Percentiles rank a stretch among this genome's conserved stretches.
These are phyloP conservation scores for Perca fluviatilis DNA, from an alignment of 2,113 vertebrate genomes.

Conservation along the genomic window DNA sequence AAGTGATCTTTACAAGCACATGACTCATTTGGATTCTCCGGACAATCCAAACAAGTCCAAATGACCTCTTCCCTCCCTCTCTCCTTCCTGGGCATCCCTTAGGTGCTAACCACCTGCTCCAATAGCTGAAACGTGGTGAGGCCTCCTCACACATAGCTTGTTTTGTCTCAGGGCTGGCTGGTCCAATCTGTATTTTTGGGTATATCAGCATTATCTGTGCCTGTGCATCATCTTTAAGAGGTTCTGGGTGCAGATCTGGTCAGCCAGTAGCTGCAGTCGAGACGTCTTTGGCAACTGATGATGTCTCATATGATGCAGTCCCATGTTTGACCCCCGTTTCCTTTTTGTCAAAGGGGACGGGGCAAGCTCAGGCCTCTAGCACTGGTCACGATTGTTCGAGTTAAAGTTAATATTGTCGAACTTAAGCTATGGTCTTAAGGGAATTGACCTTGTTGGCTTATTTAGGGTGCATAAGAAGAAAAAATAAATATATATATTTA, in stretches of 20 bases:
- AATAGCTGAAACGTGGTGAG: conserved; percentile 57
- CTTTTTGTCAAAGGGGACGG: conserved; percentile 25
- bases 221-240: conserved; percentile 49
- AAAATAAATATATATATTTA: neutral
- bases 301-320: conserved; percentile 44
- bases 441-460: conserved; percentile 54
- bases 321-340: conserved; percentile 51
- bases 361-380: conserved; percentile 52
- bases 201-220: conserved; percentile 57
- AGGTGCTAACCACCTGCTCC: conserved; percentile 61
- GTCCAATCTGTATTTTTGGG: conserved; percentile 30
- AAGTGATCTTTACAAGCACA: conserved; percentile 78
- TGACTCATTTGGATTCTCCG: conserved; percentile 65
- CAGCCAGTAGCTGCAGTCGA: conserved; percentile 43
- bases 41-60: conserved; percentile 58
- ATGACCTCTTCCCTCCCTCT: neutral
- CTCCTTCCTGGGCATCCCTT: conserved; percentile 41
- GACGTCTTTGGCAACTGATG: conserved; percentile 64
- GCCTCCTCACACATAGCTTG: conserved; percentile 44
- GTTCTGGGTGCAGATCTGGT: conserved; percentile 37
- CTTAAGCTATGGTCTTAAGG: conserved; percentile 60
- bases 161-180: conserved; percentile 63
- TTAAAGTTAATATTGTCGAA: conserved; percentile 64
- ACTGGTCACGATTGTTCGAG: conserved; percentile 48
- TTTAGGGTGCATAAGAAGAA: conserved; percentile 61